Base-by-base conservation (phyloP, 1,140 invertebrate species). In the Carcinoscorpius rotundicauda region DNA sequence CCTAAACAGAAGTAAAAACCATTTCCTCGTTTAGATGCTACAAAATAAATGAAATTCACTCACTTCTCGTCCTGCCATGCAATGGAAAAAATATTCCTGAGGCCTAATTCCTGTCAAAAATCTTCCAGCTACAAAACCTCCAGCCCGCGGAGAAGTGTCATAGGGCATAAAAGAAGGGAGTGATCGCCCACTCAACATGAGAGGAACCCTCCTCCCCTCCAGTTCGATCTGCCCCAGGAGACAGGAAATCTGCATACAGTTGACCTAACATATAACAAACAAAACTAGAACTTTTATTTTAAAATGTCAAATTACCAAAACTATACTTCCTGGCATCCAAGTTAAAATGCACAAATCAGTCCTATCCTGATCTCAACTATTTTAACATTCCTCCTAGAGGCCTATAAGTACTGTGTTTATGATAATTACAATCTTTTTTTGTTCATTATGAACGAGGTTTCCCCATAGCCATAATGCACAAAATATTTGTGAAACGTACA, bases 11-110 rank as follows among this genome's bases (percentile, higher is more conserved):
- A n/a, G 5, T 52, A 61, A 6, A 49, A 11, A 29, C 6, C 53
- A 64, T 49, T 49, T 29, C 6, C 55, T 53, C 6, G 3, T 53
- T 55, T 10, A 11, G 4, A 51, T 49, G 51, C 51, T 62, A 61
- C n/a, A 53, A 64, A 62, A 62, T 57, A 63, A 61, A 53, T 59
- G 58, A 68, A 68, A n/a, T 29, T 8, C 51, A 66, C 69, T 69
- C 74, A 85, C 86, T 84, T 99, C 97, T 78, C 97, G 84, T 67
- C 97, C 97, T 62, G 97, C 97, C 96, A 99, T 99, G 75, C 96
- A 99, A 83, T 99, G 96, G 78, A 97, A 98, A 78, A 98, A 99
- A 74, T 97, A 98, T 75, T 99, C 96, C 78, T 97, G 93, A 0
- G 95, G 94, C 73, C 91, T 85, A 68, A 99, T 93, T 63, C 97